Conservation (phyloP, 1,140 invertebrate species). For the Druon quercuslanigerum region DNA sequence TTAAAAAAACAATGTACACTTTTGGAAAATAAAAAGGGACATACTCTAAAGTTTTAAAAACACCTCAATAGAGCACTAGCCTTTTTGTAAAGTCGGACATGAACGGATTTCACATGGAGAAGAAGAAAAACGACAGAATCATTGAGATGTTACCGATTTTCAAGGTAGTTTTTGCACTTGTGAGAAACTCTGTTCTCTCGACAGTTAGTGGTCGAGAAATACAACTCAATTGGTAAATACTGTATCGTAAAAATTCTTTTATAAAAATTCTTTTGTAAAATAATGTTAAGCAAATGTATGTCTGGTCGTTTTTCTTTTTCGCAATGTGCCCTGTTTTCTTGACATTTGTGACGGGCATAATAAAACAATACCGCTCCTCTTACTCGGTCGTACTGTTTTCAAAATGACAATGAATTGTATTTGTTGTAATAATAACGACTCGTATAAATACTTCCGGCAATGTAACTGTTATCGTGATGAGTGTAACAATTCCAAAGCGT, state of each 20-base stretch:
- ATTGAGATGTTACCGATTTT: neutral
- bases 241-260: neutral
- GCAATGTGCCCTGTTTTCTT: neutral
- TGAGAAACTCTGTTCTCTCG: neutral
- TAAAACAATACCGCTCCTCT: neutral
- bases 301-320: conserved; percentile 12
- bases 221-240: neutral
- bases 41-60: neutral
- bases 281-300: neutral
- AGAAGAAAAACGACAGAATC: neutral
- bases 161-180: conserved; percentile 6
- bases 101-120: neutral
- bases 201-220: neutral
- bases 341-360: neutral
- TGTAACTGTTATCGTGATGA: conserved; percentile 19
- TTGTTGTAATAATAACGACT: conserved; percentile 27
- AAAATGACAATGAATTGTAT: neutral
- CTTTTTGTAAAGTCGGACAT: neutral
- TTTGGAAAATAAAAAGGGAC: neutral
- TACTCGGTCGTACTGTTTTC: neutral
- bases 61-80: neutral
- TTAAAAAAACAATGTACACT: conserved; percentile 1
- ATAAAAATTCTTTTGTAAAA: conserved; percentile 3
- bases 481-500: neutral
- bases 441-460: conserved; percentile 3